These are phyloP conservation scores for Amphimedon queenslandica DNA, from an alignment of 37 sponge, comb jelly and placozoan species.

Conservation along the genomic window DNA sequence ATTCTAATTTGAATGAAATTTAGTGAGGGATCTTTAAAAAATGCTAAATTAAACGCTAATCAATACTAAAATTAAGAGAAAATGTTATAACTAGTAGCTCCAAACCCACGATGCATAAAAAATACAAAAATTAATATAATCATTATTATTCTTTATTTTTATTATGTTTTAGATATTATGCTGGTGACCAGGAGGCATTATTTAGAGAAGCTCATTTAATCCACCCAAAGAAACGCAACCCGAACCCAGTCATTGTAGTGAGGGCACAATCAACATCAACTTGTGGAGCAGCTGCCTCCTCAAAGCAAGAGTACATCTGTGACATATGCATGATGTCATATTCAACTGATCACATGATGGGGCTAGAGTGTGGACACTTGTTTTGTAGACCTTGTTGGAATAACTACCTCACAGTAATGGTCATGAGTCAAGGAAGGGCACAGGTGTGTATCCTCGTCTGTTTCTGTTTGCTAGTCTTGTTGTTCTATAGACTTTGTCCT, in stretches of 20 bases:
- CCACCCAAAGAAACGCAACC: constrained; percentile 1
- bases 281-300: constrained; percentile 72
- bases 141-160: no score
- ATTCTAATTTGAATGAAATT: no score
- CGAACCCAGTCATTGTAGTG: background rate
- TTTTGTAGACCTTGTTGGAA: constrained; percentile 87
- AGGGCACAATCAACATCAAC: constrained; percentile 44
- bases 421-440: constrained; percentile 68
- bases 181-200: constrained; percentile 70
- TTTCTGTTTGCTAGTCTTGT: background rate
- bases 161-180: constrained; percentile 74
- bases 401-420: constrained; percentile 63
- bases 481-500: constrained; percentile 63
- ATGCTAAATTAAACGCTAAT: no score
- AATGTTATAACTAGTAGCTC: no score
- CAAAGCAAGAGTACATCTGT: constrained; percentile 68
- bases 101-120: no score
- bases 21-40: no score
- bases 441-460: constrained; percentile 27
- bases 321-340: constrained; percentile 76
- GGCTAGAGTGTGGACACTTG: constrained; percentile 88
- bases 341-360: constrained; percentile 42
- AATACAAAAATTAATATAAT: no score
- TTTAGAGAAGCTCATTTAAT: constrained; percentile 83
- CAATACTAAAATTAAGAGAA: no score